Base-by-base conservation (phyloP, 2,113 vertebrate species). In the Passer domesticus region DNA sequence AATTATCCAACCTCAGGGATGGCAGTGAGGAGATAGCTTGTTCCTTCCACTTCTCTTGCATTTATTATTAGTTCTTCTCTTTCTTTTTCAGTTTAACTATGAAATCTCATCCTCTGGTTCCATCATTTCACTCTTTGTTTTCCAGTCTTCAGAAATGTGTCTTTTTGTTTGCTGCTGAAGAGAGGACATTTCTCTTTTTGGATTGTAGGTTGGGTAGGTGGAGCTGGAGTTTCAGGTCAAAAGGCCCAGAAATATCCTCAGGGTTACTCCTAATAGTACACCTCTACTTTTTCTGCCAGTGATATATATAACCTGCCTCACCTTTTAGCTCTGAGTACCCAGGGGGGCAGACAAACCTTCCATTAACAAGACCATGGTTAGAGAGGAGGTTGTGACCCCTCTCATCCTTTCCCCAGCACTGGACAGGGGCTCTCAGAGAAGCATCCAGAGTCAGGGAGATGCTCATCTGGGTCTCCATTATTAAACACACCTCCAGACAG, bases 61-160 rank as follows among this genome's bases (percentile, higher is more conserved):
- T 72, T 91, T 96, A 72, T 92, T 92, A 75, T 90, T 89, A 83
- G 68, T 56, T 28, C 86, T 93, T 59, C 43, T 83, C 49, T 82
- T 83, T 73, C 52, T 56, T 53, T 81, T 89, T 92, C 46, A 46
- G 22, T 92, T 83, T 74, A 37, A 39, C 24, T 30, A 13, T 0
- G 7, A 80, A 83, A 67, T 76, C 59, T 80, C 62, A 78, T 67
- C 21, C 39, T 79, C 69, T 58, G 23, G 21, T 44, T 59, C 89
- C 66, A 69, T 11, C 3, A 1, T 69, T 72, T 64, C 25, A 17
- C 27, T 88, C 56, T 46, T 50, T 83, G 39, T 72, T 76, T 93
- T 86, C 33, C 37, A 39, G 46, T 37, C 47, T 90, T 75, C 46
- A 78, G 59, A 53, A 66, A 78, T 9, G 28, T 13, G 11, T n/a